Base-by-base conservation (phyloP, 2,113 vertebrate species). In the Tretioscincus oriximinensis region DNA sequence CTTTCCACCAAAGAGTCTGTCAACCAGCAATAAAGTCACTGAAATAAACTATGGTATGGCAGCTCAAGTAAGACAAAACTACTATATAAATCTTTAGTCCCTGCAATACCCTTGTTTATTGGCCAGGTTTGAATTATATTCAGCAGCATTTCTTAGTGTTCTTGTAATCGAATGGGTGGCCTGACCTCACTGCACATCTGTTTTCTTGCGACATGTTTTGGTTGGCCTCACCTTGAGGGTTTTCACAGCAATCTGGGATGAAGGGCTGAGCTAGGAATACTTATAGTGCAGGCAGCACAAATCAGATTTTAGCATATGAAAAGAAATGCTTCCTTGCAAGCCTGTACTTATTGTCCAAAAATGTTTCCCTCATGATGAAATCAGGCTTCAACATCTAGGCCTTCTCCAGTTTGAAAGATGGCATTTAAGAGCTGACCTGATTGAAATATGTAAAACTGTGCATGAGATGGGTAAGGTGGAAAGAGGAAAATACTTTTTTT, bases 21-120 rank as follows among this genome's bases (percentile, higher is more conserved):
- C 61, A 73, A 24, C 20, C 21, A 29, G 58, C 24, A 61, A n/a
- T 73, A 72, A 80, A 47, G 69, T 64, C 35, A 72, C 26, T 49
- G 69, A 61, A 45, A 51, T 29, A 29, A 72, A 51, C 69, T 35
- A 60, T 51, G 49, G 28, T 65, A 41, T 64, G 69, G 45, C 45
- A 73, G 41, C 70, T 64, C 58, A 63, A 20, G 69, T 41, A 80
- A 60, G 60, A 21, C 16, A 31, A 61, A 47, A 49, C 45, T 49
- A 61, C 61, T 65, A 29, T 31, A 21, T 73, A 73, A 74, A 66
- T 81, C 47, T 73, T 69, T 47, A 51, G 61, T 9, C 70, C 65
- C 60, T 26, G 31, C 24, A 80, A 31, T 65, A 60, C n/a, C 28
- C 60, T 65, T 80, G 78, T 73, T 73, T 73, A 29, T 80, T 65